Evolutionary conservation across 1,140 invertebrate genomes (phyloP).

Genomic region (Achroia grisella): DNA sequence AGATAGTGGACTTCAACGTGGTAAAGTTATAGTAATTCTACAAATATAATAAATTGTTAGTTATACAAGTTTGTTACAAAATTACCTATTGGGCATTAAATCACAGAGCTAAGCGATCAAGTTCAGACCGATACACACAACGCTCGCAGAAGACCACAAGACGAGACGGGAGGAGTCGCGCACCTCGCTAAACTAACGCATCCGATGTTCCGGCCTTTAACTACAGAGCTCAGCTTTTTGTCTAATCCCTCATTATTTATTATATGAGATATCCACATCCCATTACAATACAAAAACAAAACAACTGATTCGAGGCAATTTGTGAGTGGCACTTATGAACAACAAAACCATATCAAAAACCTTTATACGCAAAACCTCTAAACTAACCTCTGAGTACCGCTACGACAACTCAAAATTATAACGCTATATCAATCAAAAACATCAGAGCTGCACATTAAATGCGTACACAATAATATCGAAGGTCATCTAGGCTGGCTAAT

Average conservation of each 20-base stretch:
- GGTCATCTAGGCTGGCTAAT: conserved; percentile 3
- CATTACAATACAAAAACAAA: neutral
- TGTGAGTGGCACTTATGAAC: conserved; percentile 6
- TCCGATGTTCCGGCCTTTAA: too few relatives aligned
- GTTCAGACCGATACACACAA: conserved; percentile 21
- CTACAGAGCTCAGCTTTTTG: neutral
- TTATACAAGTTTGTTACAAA: conserved; percentile 65
- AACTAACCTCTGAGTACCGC: conserved; percentile 9
- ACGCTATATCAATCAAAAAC: conserved; percentile 12
- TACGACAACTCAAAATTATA: conserved; percentile 11
- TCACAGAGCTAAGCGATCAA: conserved; percentile 64
- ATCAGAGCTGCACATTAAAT: conserved; percentile 24
- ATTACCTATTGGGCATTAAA: conserved; percentile 68
- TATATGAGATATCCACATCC: neutral
- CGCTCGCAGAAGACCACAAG: conserved; percentile 20
- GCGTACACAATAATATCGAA: conserved; percentile 9
- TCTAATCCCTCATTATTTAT: too few relatives aligned
- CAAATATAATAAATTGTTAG: conserved; percentile 61
- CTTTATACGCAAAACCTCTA: conserved; percentile 7
- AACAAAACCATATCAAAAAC: conserved; percentile 12
- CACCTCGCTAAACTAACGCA: conserved; percentile 4
- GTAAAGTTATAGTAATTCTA: conserved; percentile 62
- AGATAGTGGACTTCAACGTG: conserved; percentile 65
- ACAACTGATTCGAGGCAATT: neutral
- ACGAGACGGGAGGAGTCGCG: too few relatives aligned